Conservation (phyloP, 2,797 vertebrate species). For the Malacoctenus gilli region DNA sequence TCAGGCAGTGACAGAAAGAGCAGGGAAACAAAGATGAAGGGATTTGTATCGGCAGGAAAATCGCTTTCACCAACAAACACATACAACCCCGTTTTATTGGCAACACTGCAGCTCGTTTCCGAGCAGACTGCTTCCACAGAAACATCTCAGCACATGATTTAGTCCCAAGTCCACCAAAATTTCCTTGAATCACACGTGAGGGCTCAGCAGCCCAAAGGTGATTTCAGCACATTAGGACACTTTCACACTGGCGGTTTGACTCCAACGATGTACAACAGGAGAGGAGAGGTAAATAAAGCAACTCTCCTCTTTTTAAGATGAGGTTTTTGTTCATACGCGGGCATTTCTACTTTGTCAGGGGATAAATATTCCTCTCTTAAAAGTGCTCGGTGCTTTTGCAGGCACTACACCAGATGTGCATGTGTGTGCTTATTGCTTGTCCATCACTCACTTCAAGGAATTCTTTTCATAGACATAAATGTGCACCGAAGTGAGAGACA, state of each 20-base stretch:
- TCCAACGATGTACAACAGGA: neutral
- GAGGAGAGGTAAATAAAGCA: neutral
- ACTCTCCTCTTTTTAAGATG: too few species aligned
- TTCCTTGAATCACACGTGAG: slow-evolving; percentile 49
- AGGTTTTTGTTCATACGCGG: too few species aligned
- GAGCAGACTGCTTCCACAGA: slow-evolving; percentile 27
- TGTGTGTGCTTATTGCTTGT: too few species aligned
- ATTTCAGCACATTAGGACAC: slow-evolving; percentile 54
- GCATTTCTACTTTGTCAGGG: too few species aligned
- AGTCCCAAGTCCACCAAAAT: slow-evolving; percentile 55
- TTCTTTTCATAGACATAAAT: too few species aligned
- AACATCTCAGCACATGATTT: slow-evolving; percentile 54
- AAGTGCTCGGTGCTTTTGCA: too few species aligned
- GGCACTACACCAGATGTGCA: too few species aligned
- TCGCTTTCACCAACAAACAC: slow-evolving; percentile 29
- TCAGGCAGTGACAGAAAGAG: slow-evolving; percentile 39
- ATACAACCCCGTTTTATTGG: slow-evolving; percentile 6
- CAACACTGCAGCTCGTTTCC: slow-evolving; percentile 26
- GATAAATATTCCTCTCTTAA: too few species aligned
- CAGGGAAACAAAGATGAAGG: slow-evolving; percentile 22
- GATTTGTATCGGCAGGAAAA: slow-evolving; percentile 28
- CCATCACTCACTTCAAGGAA: too few species aligned
- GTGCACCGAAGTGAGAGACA: neutral
- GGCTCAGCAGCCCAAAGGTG: slow-evolving; percentile 31
- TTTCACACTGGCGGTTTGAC: slow-evolving; percentile 61